Evolutionary conservation across 2,888 invertebrate species (phyloP).

Genomic region (Lamellibrachia satsuma): DNA sequence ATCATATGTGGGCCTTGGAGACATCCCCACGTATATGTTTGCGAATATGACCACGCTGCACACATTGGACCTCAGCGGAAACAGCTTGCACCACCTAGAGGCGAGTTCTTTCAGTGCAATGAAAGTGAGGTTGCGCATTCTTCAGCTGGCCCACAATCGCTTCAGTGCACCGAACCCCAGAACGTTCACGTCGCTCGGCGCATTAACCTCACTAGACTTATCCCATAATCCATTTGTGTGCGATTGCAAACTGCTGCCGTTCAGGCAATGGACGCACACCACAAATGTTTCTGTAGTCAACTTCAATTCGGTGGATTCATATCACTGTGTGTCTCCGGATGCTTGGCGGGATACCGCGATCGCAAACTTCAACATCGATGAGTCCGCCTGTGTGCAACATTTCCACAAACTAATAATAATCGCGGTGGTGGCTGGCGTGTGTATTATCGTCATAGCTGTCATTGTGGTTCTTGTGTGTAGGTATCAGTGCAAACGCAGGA

Average conservation of each 20-base stretch:
- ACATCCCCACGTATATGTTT: neutral
- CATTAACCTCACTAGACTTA: neutral
- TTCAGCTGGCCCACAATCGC: neutral
- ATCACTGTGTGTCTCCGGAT: neutral
- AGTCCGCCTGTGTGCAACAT: neutral
- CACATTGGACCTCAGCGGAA: neutral
- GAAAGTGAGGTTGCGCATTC: neutral
- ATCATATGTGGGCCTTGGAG: neutral
- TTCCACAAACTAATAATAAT: neutral
- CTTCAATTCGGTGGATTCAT: neutral
- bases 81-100: neutral
- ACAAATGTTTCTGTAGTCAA: constrained; percentile 1
- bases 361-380: neutral
- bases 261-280: neutral
- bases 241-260: neutral
- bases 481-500: neutral
- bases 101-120: constrained; percentile 17
- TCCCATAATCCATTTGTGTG: constrained; percentile 17
- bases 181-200: neutral
- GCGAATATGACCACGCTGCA: neutral
- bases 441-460: neutral
- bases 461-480: neutral
- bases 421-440: neutral
- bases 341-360: neutral
- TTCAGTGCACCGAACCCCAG: neutral